A percentile compares a stretch with the other conserved stretches of the same genome.
phyloP scores from a whole-genome alignment of 2,113 vertebrate species.

The Motacilla alba region DNA sequence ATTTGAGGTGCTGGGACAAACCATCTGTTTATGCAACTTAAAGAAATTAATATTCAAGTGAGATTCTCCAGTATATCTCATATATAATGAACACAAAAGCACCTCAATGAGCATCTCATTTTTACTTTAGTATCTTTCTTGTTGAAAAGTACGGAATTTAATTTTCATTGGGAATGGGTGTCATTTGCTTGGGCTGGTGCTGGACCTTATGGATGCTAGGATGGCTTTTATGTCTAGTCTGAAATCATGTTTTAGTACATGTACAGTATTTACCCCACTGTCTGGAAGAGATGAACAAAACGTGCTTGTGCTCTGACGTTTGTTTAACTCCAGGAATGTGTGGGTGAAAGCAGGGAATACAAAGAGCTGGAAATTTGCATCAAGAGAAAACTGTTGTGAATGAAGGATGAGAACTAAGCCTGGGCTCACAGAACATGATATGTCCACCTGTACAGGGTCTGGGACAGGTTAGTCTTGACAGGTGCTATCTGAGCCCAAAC shows the following conservation, averaged over 20 bases:
- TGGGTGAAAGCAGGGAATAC: background rate
- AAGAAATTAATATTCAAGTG: background rate
- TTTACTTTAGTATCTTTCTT: background rate
- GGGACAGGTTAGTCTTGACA: background rate
- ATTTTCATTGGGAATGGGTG: background rate
- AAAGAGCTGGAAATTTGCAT: background rate
- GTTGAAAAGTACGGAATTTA: background rate
- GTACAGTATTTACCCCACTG: background rate
- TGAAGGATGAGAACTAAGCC: background rate
- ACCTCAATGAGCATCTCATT: background rate
- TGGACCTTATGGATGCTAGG: background rate
- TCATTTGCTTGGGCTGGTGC: background rate
- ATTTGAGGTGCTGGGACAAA: background rate
- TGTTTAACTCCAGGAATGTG: background rate
- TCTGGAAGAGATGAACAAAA: background rate
- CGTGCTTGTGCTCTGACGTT: rapidly evolving
- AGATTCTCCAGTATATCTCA: background rate
- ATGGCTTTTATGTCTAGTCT: background rate
- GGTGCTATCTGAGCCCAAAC: background rate
- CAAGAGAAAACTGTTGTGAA: background rate
- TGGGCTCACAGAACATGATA: rapidly evolving
- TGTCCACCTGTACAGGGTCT: background rate
- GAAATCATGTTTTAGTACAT: background rate
- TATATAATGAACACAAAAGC: background rate
- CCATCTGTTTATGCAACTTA: background rate